A percentile compares a stretch with the other conserved stretches of the same genome.
Conservation (phyloP, 2,797 vertebrate genomes). For the Echeneis naucrates region DNA sequence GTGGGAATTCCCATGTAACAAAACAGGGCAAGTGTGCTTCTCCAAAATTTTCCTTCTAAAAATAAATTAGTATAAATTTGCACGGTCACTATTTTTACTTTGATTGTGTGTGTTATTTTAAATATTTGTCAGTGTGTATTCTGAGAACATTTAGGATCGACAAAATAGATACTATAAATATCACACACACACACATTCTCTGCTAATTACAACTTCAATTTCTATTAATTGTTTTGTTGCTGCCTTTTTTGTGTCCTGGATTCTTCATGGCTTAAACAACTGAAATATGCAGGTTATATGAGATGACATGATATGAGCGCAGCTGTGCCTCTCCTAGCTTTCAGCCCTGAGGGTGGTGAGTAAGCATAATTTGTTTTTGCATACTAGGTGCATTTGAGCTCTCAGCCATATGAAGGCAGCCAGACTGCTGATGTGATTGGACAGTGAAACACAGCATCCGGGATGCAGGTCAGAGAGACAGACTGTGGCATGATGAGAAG, state of each 20-base stretch:
- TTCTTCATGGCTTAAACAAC: constrained; percentile 1
- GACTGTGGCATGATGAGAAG: constrained; percentile 32
- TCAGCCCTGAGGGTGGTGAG: constrained; percentile 78
- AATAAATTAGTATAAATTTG: background rate
- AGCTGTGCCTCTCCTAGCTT: constrained; percentile 63
- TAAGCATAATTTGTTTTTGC: constrained; percentile 79
- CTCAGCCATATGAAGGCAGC: constrained; percentile 44
- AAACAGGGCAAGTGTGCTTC: background rate
- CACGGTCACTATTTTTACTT: background rate
- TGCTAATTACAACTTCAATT: too few species aligned
- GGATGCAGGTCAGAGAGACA: constrained; percentile 22
- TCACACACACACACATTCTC: too few species aligned
- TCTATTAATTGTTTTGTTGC: background rate
- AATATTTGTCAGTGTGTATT: too few species aligned
- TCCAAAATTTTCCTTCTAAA: background rate
- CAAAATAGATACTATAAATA: background rate
- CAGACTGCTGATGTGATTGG: constrained; percentile 39
- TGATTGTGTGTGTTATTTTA: background rate
- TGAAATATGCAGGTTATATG: constrained; percentile 3
- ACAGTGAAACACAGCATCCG: constrained; percentile 44
- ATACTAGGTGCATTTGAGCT: constrained; percentile 53
- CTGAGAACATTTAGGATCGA: background rate
- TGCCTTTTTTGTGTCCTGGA: background rate
- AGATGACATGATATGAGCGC: constrained; percentile 38
- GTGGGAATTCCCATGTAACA: background rate